phyloP scores from a whole-genome alignment of 2,797 vertebrate genomes.

The Danio albolineatus region DNA sequence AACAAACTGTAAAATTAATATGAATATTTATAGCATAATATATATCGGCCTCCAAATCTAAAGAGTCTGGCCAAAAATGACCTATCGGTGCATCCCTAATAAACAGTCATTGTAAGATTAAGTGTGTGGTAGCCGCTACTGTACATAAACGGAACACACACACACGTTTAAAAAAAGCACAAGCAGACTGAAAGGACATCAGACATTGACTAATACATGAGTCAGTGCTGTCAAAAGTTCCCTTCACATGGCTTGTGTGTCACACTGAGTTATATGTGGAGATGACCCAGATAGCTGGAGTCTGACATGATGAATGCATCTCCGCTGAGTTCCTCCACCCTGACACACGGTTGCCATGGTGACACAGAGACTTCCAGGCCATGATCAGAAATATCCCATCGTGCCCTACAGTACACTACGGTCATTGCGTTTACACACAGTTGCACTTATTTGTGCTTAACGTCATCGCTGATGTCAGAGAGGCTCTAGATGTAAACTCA shows the following conservation, averaged over 20 bases:
- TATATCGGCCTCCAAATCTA: too few relatives aligned
- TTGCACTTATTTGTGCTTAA: not conserved
- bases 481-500: conserved; percentile 7
- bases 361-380: conserved; percentile 15
- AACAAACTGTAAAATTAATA: too few relatives aligned
- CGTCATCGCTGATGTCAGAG: conserved; percentile 13
- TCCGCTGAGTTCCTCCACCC: conserved; percentile 37
- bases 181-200: not conserved
- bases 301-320: conserved; percentile 45
- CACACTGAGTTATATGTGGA: conserved; percentile 41
- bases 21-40: too few relatives aligned
- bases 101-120: too few relatives aligned
- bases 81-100: too few relatives aligned
- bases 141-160: too few relatives aligned
- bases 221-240: conserved; percentile 22
- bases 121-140: too few relatives aligned
- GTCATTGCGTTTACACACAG: not conserved
- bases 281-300: conserved; percentile 51
- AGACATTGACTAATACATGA: conserved; percentile 24
- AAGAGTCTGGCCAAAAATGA: too few relatives aligned
- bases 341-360: conserved; percentile 48
- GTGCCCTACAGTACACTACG: not conserved
- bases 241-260: conserved; percentile 27
- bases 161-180: too few relatives aligned
- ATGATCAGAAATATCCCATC: conserved; percentile 20